Evolutionary conservation across 2,113 vertebrate species (phyloP), one percentile per base, ranked within the genome.

Genomic region (Gobius niger): DNA sequence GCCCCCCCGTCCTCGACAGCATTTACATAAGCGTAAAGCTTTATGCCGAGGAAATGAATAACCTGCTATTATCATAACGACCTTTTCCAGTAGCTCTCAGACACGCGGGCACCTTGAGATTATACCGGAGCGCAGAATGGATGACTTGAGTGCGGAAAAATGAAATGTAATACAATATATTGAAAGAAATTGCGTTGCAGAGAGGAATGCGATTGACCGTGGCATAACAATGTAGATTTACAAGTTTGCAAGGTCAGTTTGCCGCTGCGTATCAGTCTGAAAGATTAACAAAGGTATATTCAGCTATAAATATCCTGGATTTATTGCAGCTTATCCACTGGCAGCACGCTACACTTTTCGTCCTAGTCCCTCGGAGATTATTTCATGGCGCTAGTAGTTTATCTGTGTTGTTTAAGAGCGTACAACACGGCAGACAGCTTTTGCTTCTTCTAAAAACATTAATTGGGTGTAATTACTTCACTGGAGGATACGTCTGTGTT

Each of bases 11-110:
- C 60, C 72, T 84, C 70, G 65, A 68, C 56, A 34, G 61, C 74
- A 75, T 88, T 87, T 83, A 73, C 78, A 84, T 82, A 87, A 81
- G 74, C 80, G 83, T 76, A 66, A 73, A 84, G 82, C 64, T 70
- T 87, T 74, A 72, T 66, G 49, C 53, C 52, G 57, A 60, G 71
- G 70, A 85, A 78, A 82, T 77, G 68, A 81, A 81, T 72, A 84
- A 82, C 76, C 79, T 61, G 61, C 78, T 72, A 67, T 89, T 82
- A 80, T 76, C 50, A 76, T 78, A 77, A 86, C 73, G 71, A 67
- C 80, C 78, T 87, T 81, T 54, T 80, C 51, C 67, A 72, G 68
- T 75, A 44, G 77, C 65, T 74, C 70, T 53, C 74, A 81, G 82
- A 78, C 59, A 76, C 53, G 44, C 2, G 61, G 72, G 72, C 68